Evolutionary conservation across 2,888 invertebrate species (phyloP).

Genomic region (Aphodius granarius): DNA sequence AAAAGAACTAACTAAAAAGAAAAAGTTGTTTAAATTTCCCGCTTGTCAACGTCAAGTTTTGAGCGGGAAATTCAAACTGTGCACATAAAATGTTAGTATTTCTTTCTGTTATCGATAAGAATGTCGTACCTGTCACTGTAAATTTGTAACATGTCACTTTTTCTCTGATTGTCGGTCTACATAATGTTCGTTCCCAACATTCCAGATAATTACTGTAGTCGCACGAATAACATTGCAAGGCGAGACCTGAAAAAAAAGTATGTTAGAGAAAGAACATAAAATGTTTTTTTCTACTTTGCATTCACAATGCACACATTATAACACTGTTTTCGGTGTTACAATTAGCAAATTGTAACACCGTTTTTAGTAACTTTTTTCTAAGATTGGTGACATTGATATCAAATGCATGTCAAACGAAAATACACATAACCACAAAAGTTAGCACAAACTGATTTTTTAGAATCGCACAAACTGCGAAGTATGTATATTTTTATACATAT

Average conservation of each 20-base stretch:
- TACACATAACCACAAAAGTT: too few relatives aligned
- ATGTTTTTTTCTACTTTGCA: background rate
- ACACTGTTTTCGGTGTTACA: too few relatives aligned
- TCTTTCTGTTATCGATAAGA: background rate
- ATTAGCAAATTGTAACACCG: too few relatives aligned
- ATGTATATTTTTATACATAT: too few relatives aligned
- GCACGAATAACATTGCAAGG: background rate
- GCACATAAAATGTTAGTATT: background rate
- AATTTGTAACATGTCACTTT: slow-evolving; percentile 4
- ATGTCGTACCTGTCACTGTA: background rate
- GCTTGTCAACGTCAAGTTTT: background rate
- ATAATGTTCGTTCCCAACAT: background rate
- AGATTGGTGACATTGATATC: too few relatives aligned
- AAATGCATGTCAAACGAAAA: too few relatives aligned
- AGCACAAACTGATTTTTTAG: too few relatives aligned
- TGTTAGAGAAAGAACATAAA: background rate
- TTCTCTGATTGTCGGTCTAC: background rate
- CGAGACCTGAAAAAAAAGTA: background rate
- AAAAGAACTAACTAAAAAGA: too few relatives aligned
- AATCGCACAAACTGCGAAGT: too few relatives aligned
- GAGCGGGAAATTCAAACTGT: background rate
- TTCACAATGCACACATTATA: background rate
- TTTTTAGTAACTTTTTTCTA: too few relatives aligned
- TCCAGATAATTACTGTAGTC: slow-evolving; percentile 6
- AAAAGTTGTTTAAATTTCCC: background rate